Conservation (phyloP, 2,888 invertebrate species). For the Fabriciana adippe region DNA sequence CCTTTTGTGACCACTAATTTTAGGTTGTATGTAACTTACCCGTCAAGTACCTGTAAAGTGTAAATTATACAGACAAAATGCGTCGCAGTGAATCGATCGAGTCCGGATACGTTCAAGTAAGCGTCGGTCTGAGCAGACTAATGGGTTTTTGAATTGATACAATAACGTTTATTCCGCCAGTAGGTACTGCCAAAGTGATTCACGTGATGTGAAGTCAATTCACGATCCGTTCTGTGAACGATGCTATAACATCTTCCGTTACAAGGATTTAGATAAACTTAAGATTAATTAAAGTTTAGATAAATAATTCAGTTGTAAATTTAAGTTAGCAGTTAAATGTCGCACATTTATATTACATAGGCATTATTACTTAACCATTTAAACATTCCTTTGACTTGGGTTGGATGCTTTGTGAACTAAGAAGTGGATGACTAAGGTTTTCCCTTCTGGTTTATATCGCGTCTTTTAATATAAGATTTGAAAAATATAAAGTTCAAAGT, state of each 20-base stretch:
- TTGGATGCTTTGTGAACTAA: conserved; percentile 65
- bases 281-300: conserved; percentile 75
- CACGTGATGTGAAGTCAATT: conserved; percentile 74
- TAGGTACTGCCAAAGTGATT: conserved; percentile 80
- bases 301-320: conserved; percentile 81
- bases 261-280: conserved; percentile 76
- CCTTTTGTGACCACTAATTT: conserved; percentile 73
- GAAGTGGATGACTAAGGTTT: not conserved
- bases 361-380: conserved; percentile 81
- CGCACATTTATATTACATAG: conserved; percentile 79
- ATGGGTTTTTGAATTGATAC: conserved; percentile 70
- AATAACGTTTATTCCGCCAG: conserved; percentile 65
- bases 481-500: conserved; percentile 79
- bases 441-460: conserved; percentile 58
- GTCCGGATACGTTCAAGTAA: conserved; percentile 55
- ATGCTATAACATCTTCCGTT: conserved; percentile 76
- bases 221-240: conserved; percentile 81
- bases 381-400: conserved; percentile 81
- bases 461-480: conserved; percentile 74
- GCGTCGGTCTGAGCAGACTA: conserved; percentile 49
- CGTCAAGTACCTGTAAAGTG: conserved; percentile 81
- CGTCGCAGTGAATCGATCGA: conserved; percentile 78
- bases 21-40: conserved; percentile 74
- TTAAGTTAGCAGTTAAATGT: conserved; percentile 80
- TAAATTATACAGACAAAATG: conserved; percentile 73